Evolutionary conservation across 2,113 vertebrate genomes (phyloP), one percentile per base, ranked within the genome.

Genomic region (Ctenodactylus gundi): DNA sequence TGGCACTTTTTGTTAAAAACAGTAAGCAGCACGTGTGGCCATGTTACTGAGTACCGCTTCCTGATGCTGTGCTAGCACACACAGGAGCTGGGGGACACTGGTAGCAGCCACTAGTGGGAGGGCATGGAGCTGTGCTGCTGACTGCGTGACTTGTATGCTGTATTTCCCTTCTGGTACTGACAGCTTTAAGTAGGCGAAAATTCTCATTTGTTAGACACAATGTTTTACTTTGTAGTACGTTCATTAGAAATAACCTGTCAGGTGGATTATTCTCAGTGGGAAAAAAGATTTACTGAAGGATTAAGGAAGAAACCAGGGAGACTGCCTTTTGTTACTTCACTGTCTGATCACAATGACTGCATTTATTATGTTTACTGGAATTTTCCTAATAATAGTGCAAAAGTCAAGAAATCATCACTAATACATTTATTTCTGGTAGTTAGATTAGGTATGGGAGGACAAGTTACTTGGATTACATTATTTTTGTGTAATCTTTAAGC

Each of bases 361-460:
- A 65, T 70, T 91, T 91, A 93, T 68, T 88, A 10, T 36, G 83
- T 72, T 41, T 91, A 85, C 55, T 95, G 83, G n/a, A 75, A 68
- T 96, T 96, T 97, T 96, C 60, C 34, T 90, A 60, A 87, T 85
- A 51, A 51, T 72, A 60, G 31, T 95, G 4, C 57, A 55, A 21
- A 90, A 94, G 34, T 93, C 64, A 94, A 64, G 7, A 82, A 44
- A 53, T 93, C 39, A 55, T 91, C 65, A 20, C 57, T 49, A 86
- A 41, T 76, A 31, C 94, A 80, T 90, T 86, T 77, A 1, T 87
- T 90, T 73, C 29, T 93, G 58, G 23, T 77, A 88, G 7, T 96
- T 60, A 85, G 21, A 80, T 64, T 25, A 51, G 27, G 12, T n/a
- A 9, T 60, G 21, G 44, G 18, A 65, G 10, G 11, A 12, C 34